phyloP scores from a whole-genome alignment of 2,113 vertebrate genomes.

The Girardinichthys multiradiatus region DNA sequence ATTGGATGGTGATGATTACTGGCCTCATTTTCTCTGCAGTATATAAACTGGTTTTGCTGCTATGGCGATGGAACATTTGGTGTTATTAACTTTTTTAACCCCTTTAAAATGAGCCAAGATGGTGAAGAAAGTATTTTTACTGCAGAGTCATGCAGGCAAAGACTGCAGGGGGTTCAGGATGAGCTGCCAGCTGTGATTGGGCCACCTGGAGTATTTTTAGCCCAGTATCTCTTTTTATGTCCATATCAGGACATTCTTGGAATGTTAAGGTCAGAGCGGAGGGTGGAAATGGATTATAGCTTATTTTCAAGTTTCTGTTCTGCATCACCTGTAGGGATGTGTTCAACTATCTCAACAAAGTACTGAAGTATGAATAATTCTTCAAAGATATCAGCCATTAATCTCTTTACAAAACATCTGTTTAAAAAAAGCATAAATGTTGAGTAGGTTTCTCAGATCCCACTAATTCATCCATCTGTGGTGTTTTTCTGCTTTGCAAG shows the following conservation, averaged over 20 bases:
- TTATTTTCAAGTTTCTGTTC: neutral
- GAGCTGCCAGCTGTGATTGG: conserved; percentile 2
- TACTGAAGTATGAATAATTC: neutral
- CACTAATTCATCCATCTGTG: too few species aligned
- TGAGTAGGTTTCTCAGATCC: too few species aligned
- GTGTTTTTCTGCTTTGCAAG: too few species aligned
- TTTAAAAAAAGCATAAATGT: too few species aligned
- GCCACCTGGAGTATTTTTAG: neutral
- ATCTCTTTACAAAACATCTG: neutral
- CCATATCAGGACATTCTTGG: neutral
- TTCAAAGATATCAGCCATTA: neutral
- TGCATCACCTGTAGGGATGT: too few species aligned
- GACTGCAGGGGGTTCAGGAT: neutral
- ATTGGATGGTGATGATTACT: conserved; percentile 22
- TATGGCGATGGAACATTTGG: conserved; percentile 31
- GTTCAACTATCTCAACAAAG: neutral
- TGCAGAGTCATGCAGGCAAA: neutral
- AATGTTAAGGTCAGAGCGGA: conserved; percentile 1
- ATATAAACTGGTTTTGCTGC: conserved; percentile 41
- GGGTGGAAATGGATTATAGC: neutral
- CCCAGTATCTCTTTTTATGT: neutral
- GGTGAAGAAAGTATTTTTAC: neutral
- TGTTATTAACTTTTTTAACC: conserved; percentile 56
- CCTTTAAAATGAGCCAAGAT: conserved; percentile 25
- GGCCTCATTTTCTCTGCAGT: conserved; percentile 50